phyloP scores from a whole-genome alignment of 2,888 invertebrate species.

The Boloria euphrosyne region DNA sequence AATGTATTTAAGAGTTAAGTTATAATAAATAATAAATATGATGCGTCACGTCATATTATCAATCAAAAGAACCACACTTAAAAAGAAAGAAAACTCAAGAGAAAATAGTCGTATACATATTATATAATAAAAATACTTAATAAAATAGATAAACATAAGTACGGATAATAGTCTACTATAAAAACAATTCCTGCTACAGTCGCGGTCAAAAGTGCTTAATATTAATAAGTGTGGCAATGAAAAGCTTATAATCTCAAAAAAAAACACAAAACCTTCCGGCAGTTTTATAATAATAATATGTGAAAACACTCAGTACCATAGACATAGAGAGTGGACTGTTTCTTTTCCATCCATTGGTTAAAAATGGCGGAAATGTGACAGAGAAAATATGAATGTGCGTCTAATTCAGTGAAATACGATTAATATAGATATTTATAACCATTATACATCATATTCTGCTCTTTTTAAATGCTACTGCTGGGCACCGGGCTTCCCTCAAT shows the following conservation, averaged over 20 bases:
- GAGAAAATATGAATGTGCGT: no score
- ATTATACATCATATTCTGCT: conserved; percentile 23
- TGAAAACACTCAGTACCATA: conserved; percentile 13
- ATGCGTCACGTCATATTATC: background rate
- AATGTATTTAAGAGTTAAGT: no score
- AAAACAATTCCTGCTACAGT: background rate
- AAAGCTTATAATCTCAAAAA: conserved; percentile 4
- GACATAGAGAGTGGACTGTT: no score
- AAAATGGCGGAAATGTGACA: no score
- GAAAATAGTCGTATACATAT: background rate
- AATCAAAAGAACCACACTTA: conserved; percentile 3
- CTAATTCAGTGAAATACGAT: no score
- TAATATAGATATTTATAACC: no score
- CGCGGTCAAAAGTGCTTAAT: conserved; percentile 5
- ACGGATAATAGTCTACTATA: no score
- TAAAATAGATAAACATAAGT: no score
- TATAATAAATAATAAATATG: background rate
- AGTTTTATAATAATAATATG: conserved; percentile 10
- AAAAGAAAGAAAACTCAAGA: background rate
- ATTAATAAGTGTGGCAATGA: conserved; percentile 23
- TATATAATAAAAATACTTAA: background rate
- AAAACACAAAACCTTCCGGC: conserved; percentile 4
- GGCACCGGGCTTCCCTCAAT: conserved; percentile 31
- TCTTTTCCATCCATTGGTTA: no score
- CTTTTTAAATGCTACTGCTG: no score